Conservation (phyloP, 2,888 invertebrate species). For the Hybos culiciformis region DNA sequence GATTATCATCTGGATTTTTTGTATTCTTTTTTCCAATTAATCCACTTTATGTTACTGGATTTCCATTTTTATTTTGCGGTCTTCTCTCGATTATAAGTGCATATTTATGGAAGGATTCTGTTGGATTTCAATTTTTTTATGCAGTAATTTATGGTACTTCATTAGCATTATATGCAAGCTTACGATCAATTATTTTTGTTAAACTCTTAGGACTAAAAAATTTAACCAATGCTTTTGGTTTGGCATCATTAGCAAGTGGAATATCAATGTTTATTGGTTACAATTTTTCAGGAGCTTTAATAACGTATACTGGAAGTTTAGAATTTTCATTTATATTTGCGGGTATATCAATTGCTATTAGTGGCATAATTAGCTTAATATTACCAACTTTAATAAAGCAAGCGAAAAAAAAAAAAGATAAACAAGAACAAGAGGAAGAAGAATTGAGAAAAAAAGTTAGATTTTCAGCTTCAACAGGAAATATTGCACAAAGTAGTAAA, state of each 20-base stretch:
- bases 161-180: constrained; percentile 8
- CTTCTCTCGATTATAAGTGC: constrained; percentile 49
- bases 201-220: constrained; percentile 63
- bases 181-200: constrained; percentile 30
- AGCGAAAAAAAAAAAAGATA: constrained; percentile 14
- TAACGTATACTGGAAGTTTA: constrained; percentile 17
- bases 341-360: constrained; percentile 22
- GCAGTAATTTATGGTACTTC: constrained; percentile 24
- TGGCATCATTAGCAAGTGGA: constrained; percentile 62
- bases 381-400: background rate
- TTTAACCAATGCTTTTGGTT: constrained; percentile 65
- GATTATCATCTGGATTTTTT: constrained; percentile 22
- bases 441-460: no score
- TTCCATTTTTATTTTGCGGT: constrained; percentile 35
- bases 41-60: constrained; percentile 22
- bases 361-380: constrained; percentile 17
- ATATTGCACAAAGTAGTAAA: no score
- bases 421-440: constrained; percentile 18
- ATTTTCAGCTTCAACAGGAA: no score
- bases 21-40: constrained; percentile 20
- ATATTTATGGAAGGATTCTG: constrained; percentile 33
- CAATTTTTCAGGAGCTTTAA: constrained; percentile 29
- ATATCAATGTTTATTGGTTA: constrained; percentile 53
- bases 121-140: constrained; percentile 25
- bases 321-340: constrained; percentile 22